phyloP scores from a whole-genome alignment of 2,888 invertebrate species.

The Trachelus stipa region DNA sequence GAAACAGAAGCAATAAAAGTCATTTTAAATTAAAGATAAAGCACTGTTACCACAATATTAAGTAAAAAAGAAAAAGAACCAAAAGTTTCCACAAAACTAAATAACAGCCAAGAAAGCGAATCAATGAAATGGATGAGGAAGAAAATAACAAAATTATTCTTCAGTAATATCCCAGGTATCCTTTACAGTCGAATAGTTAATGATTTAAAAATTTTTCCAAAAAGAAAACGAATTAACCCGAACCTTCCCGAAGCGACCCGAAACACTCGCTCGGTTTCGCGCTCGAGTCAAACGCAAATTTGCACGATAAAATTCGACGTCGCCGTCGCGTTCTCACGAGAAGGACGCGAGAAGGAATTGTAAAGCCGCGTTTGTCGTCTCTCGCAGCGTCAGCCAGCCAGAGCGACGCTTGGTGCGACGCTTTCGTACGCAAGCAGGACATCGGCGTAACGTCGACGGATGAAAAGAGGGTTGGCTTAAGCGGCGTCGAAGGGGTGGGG shows the following conservation, averaged over 20 bases:
- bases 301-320: background rate
- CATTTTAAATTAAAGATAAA: background rate
- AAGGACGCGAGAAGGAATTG: background rate
- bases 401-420: background rate
- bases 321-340: background rate
- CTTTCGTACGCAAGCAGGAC: background rate
- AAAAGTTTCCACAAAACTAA: background rate
- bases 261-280: background rate
- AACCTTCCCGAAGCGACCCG: background rate
- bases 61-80: background rate
- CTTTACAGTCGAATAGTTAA: background rate
- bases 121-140: background rate
- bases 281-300: background rate
- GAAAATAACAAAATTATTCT: background rate
- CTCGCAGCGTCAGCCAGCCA: conserved; percentile 11
- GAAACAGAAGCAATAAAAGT: background rate
- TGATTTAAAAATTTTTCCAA: background rate
- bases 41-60: background rate
- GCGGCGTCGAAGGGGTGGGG: conserved; percentile 31
- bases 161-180: background rate
- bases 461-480: conserved; percentile 45
- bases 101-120: background rate
- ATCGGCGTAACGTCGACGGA: conserved; percentile 43
- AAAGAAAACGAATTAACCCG: background rate
- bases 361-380: conserved; percentile 1